Percentiles rank a stretch among this genome's conserved stretches.
phyloP scores from a whole-genome alignment of 2,797 vertebrate genomes.

The Chaetodon trifasciatus region DNA sequence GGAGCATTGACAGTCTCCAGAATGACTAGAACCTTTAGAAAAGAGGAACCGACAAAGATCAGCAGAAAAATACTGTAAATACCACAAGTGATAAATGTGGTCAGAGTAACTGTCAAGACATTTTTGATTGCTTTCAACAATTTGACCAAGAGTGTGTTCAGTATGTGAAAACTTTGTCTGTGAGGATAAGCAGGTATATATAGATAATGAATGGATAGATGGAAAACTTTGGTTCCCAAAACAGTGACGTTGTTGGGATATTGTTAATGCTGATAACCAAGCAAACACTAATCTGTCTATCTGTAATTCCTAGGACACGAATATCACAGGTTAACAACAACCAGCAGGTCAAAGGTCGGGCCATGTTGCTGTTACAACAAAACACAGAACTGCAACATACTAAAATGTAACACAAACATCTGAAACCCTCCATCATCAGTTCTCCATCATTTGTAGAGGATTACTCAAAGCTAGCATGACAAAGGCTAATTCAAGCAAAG shows the following conservation, averaged over 20 bases:
- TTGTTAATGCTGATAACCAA: background rate
- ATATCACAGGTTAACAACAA: background rate
- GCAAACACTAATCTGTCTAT: background rate
- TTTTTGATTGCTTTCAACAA: background rate
- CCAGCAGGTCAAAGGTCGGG: slow-evolving; percentile 12
- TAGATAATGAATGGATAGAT: background rate
- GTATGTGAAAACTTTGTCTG: background rate
- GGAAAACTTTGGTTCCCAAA: background rate
- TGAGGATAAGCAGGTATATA: background rate
- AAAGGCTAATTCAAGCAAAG: background rate
- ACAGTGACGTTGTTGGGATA: background rate
- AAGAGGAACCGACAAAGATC: slow-evolving; percentile 22
- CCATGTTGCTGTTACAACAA: background rate
- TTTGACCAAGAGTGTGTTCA: background rate
- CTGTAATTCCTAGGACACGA: background rate
- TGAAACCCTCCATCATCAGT: background rate
- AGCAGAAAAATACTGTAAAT: slow-evolving; percentile 7
- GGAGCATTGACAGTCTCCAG: slow-evolving; percentile 27
- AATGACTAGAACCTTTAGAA: slow-evolving; percentile 30
- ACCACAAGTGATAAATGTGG: slow-evolving; percentile 6
- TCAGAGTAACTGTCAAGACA: background rate
- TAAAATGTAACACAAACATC: background rate
- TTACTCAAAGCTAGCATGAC: background rate
- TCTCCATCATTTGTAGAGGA: background rate
- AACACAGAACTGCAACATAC: background rate